Percentiles rank a stretch among this genome's conserved stretches.
Conservation (phyloP, 2,113 vertebrate species). For the Miniopterus natalensis region DNA sequence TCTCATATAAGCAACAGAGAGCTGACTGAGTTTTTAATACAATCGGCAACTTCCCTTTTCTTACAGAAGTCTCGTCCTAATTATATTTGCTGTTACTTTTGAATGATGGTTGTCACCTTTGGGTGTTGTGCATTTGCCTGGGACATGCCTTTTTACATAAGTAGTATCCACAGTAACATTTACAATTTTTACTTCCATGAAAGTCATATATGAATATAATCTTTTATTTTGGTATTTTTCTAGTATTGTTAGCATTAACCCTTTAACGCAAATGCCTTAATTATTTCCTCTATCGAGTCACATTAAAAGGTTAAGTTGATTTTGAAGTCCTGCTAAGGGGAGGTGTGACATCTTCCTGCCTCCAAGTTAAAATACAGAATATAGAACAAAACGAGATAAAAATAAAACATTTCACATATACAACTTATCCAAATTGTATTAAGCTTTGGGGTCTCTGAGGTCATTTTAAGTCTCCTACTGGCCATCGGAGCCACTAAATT, state of each 20-base stretch:
- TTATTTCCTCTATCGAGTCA: neutral
- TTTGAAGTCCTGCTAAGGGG: neutral
- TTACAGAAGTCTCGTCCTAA: neutral
- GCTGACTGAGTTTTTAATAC: neutral
- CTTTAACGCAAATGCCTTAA: neutral
- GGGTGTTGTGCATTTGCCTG: neutral
- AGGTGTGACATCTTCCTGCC: neutral
- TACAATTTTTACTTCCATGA: neutral
- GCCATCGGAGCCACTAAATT: neutral
- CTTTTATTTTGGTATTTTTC: slow-evolving; percentile 10
- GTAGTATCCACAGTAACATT: neutral
- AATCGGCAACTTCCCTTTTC: neutral
- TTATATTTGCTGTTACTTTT: neutral
- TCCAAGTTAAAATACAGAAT: neutral
- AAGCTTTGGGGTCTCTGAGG: neutral
- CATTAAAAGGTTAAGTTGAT: neutral
- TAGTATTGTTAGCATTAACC: slow-evolving; percentile 9
- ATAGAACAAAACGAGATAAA: slow-evolving; percentile 17
- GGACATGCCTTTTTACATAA: neutral
- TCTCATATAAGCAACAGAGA: neutral
- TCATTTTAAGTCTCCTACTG: neutral
- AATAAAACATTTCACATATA: neutral
- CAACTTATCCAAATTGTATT: neutral
- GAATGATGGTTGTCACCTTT: neutral
- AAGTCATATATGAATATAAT: neutral